Base-by-base conservation (phyloP, 2,888 invertebrate genomes). In the Fragum sueziense region DNA sequence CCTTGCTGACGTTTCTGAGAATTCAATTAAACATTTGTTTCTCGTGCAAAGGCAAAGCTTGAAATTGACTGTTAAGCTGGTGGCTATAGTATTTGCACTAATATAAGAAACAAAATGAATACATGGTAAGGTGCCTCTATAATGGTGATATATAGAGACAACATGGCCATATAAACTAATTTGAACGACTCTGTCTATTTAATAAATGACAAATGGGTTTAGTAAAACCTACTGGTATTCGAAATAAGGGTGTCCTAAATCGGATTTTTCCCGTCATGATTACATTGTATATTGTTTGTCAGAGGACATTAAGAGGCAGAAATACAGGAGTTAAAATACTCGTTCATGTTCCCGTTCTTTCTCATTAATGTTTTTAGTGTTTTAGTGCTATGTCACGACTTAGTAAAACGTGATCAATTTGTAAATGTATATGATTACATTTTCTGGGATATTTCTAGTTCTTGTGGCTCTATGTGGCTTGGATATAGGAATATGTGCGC, bases 361-460 rank as follows among this genome's bases (percentile, higher is more conserved):
- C 65, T 41, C 65, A 65, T 65, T 65, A 34, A 41, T 22, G n/a
- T 3, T 14, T n/a, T 22, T 22, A 41, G 65, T 65, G 65, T 37
- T 65, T 65, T 41, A 37, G 65, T 33, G 65, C 22, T 22, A 65
- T 25, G 41, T 34, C 65, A 65, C 33, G 65, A 22, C n/a, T 25
- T n/a, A 22, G n/a, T 37, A n/a, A 65, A 41, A 65, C 65, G 65
- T 65, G 65, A 65, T 65, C 65, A 41, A 41, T 65, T 65, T 65
- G 65, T 65, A 65, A 65, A 65, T 65, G 65, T 65, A 37, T 41
- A 65, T 65, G 65, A 65, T 65, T 65, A 65, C 27, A 33, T 65
- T 25, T 25, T 25, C 33, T 33, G 25, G 41, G 20, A 22, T 65
- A 20, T 34, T 65, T 27, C 1, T 25, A 2, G 41, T 22, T 17